These are phyloP conservation scores for Melanophora roralis DNA, from an alignment of 2,888 invertebrate species.

Conservation along the genomic window DNA sequence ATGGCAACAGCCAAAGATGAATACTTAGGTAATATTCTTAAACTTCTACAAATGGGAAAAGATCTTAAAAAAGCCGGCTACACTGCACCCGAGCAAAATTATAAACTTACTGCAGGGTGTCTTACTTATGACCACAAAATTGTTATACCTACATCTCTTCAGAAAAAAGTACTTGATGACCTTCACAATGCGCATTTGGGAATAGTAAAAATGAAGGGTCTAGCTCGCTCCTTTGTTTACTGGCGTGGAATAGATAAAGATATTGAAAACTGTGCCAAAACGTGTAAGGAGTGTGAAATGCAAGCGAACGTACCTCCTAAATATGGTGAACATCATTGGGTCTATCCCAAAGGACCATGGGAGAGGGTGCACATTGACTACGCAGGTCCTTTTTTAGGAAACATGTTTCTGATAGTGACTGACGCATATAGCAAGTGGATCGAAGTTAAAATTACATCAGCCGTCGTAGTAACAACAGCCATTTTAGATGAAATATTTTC, in stretches of 20 bases:
- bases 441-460: slow-evolving; percentile 35
- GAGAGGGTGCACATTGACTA: too few relatives aligned
- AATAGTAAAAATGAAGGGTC: too few relatives aligned
- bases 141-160: slow-evolving; percentile 5
- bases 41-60: neutral
- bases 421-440: slow-evolving; percentile 42
- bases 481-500: slow-evolving; percentile 63
- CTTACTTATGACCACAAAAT: slow-evolving; percentile 11
- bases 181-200: too few relatives aligned
- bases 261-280: too few relatives aligned
- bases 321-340: too few relatives aligned
- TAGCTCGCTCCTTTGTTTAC: too few relatives aligned
- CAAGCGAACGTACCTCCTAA: too few relatives aligned
- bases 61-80: neutral
- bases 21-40: neutral
- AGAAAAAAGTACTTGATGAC: slow-evolving; percentile 2
- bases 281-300: too few relatives aligned
- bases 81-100: slow-evolving; percentile 1
- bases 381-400: too few relatives aligned
- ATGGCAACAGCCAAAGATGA: neutral
- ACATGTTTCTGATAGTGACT: too few relatives aligned
- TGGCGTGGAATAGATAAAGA: too few relatives aligned
- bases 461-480: slow-evolving; percentile 33
- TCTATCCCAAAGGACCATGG: too few relatives aligned
- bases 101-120: slow-evolving; percentile 7